A percentile compares a stretch with the other conserved stretches of the same genome.
phyloP scores from a whole-genome alignment of 2,888 invertebrate species.

The Laspeyria flexula region DNA sequence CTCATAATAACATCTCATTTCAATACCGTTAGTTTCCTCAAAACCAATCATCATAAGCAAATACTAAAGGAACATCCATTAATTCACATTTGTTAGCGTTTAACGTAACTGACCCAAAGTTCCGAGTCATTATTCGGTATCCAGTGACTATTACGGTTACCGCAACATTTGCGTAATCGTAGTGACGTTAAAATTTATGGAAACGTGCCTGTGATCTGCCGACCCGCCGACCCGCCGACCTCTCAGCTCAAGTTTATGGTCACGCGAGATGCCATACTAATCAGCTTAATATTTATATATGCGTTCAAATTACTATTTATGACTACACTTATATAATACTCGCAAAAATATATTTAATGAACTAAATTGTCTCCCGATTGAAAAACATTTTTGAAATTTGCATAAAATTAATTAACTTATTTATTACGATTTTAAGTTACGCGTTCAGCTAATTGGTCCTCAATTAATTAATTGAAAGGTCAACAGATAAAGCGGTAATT shows the following conservation, averaged over 20 bases:
- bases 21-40: conserved; percentile 32
- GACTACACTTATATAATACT: conserved; percentile 19
- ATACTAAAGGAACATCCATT: neutral
- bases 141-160: conserved; percentile 18
- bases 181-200: conserved; percentile 35
- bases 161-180: conserved; percentile 32
- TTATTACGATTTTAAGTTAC: conserved; percentile 5
- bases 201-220: conserved; percentile 34
- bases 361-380: neutral
- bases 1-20: conserved; percentile 16
- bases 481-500: conserved; percentile 9
- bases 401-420: conserved; percentile 7
- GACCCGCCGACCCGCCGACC: conserved; percentile 38
- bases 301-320: conserved; percentile 14
- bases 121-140: conserved; percentile 7
- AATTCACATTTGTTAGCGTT: conserved; percentile 7
- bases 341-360: conserved; percentile 5
- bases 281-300: conserved; percentile 25
- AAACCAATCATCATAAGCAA: conserved; percentile 13
- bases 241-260: conserved; percentile 39
- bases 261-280: conserved; percentile 42
- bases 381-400: conserved; percentile 8
- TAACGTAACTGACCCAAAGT: conserved; percentile 14
- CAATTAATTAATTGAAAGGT: conserved; percentile 26
- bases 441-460: conserved; percentile 15